Evolutionary conservation across 2,797 vertebrate genomes (phyloP).

Genomic region (Bovichtus diacanthus): DNA sequence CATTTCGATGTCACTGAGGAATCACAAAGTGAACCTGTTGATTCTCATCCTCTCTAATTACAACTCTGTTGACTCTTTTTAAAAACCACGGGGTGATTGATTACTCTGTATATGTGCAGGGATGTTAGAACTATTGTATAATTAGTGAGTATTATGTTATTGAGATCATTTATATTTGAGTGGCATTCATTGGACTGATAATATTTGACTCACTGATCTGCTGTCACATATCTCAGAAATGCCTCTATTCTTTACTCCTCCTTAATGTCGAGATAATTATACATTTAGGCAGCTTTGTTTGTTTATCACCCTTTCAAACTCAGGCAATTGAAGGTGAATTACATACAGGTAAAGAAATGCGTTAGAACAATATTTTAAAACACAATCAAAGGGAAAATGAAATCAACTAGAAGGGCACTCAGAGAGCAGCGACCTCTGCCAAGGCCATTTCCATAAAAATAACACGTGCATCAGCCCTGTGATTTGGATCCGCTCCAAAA

Average conservation of each 20-base stretch:
- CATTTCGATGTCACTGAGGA: slow-evolving; percentile 58
- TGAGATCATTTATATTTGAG: slow-evolving; percentile 45
- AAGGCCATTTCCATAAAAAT: no score
- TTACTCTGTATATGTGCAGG: slow-evolving; percentile 51
- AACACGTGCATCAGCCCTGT: no score
- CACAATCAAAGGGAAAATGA: neutral
- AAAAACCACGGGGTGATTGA: slow-evolving; percentile 57
- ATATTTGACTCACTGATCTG: slow-evolving; percentile 15
- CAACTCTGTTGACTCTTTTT: slow-evolving; percentile 58
- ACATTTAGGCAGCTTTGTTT: slow-evolving; percentile 23
- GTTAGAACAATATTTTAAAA: neutral
- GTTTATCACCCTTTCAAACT: slow-evolving; percentile 27
- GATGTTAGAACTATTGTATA: slow-evolving; percentile 48
- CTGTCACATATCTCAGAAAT: slow-evolving; percentile 20
- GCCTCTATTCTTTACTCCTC: neutral
- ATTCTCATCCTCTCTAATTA: slow-evolving; percentile 70
- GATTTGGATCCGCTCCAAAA: no score
- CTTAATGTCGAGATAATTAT: neutral
- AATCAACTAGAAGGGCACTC: neutral
- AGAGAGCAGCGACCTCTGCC: no score
- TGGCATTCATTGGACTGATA: slow-evolving; percentile 37
- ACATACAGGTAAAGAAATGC: slow-evolving; percentile 1
- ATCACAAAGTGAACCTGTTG: slow-evolving; percentile 59
- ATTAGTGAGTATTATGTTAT: slow-evolving; percentile 48
- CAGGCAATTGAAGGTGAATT: slow-evolving; percentile 1